phyloP scores from a whole-genome alignment of 2,888 invertebrate genomes.

The Spatulosminthurus flaviceps region DNA sequence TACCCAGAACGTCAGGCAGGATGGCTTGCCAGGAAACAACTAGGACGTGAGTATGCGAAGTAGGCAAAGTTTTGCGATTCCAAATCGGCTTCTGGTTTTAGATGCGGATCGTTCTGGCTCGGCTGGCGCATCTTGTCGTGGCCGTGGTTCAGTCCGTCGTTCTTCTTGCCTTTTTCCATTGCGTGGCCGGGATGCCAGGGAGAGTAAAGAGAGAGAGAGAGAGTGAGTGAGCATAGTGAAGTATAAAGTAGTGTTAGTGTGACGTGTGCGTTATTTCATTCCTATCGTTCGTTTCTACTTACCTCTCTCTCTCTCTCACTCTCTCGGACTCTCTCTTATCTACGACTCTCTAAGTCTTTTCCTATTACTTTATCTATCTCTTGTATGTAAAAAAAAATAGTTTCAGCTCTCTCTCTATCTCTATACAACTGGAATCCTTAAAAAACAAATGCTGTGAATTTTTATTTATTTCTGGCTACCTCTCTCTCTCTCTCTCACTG shows the following conservation, averaged over 20 bases:
- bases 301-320: conserved; percentile 24
- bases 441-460: background rate
- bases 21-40: conserved; percentile 63
- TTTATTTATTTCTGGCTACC: conserved; percentile 8
- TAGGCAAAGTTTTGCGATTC: conserved; percentile 50
- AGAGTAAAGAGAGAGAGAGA: background rate
- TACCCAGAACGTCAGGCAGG: conserved; percentile 57
- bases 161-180: conserved; percentile 29
- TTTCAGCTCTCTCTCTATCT: background rate
- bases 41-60: conserved; percentile 55
- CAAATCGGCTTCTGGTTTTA: conserved; percentile 21
- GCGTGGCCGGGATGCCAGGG: conserved; percentile 22
- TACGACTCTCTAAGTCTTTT: conserved; percentile 3
- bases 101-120: conserved; percentile 14
- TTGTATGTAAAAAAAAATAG: background rate
- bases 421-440: background rate
- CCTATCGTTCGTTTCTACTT: conserved; percentile 1
- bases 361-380: background rate
- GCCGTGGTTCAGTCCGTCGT: conserved; percentile 22
- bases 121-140: conserved; percentile 28
- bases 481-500: too few relatives aligned
- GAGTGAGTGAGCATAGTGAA: conserved; percentile 3
- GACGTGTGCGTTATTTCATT: conserved; percentile 32
- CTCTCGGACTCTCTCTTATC: background rate
- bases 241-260: conserved; percentile 17